Base-by-base conservation (phyloP, 2,888 invertebrate species). In the Craniophora ligustri region DNA sequence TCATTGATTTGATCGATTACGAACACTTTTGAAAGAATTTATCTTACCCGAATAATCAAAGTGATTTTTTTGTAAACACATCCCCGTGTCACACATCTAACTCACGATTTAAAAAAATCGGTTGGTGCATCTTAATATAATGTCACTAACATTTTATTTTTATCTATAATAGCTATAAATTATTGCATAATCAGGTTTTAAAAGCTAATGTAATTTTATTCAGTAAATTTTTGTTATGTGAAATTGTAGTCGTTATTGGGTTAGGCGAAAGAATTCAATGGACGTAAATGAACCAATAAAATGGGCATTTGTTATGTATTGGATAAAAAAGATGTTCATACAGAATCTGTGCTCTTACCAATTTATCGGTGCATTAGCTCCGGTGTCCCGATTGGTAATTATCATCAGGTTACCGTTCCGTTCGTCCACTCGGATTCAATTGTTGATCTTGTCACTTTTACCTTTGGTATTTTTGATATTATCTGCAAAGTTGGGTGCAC, bases 281-380 rank as follows among this genome's bases (percentile, higher is more conserved):
- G 54, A 59, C 59, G 49, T 62, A 67, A 48, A 34, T 21, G 49
- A 61, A 59, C 65, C 69, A 76, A 76, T 77, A 58, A 72, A 71
- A 72, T 69, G 72, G 63, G 67, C 74, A 74, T 76, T 68, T 78
- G 72, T 78, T 78, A 77, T 72, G 75, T 79, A 71, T 79, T 59
- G 60, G 45, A 57, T 76, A 70, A 81, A 84, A 69, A 81, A 81
- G 67, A 64, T 76, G 59, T 75, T 78, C 76, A 78, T 77, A 79
- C 73, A 75, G 67, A 76, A 73, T 78, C 73, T 72, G 69, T 71
- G 76, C 81, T 86, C 78, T 85, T 84, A 84, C 82, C 84, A 85
- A 87, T 88, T 88, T 85, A 63, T 68, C 78, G 84, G 78, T 76
- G 74, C 75, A 80, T 87, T 87, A 86, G 77, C 74, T 68, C 51